Evolutionary conservation across 2,113 vertebrate genomes (phyloP), one percentile per base, ranked within the genome.

Genomic region (Ailuropoda melanoleuca): DNA sequence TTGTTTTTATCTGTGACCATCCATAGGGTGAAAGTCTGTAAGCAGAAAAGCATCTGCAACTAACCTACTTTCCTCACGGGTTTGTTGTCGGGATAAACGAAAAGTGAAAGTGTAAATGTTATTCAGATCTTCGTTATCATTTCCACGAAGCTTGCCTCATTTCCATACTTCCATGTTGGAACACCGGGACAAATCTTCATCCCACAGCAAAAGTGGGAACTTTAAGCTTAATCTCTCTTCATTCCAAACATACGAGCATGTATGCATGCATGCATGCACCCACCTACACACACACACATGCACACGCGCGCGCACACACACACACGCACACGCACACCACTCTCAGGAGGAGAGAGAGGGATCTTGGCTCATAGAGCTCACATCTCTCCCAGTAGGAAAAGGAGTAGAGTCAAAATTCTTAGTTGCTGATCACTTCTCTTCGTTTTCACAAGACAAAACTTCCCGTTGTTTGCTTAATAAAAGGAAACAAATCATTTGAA

Each of bases 401-500:
- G 17, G 31, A 34, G 29, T 15, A 53, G 23, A 64, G 62, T 60
- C 39, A 84, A 75, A 89, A 90, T 58, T 89, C 39, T 18, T 46
- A 29, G 17, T 48, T 90, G 56, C n/a, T 56, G 15, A 77, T 55
- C 74, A 77, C 13, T n/a, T 56, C 48, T 60, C 29, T 92, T 96
- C 62, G 43, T 91, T 93, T 93, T 68, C 83, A 55, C 64, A 84
- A 78, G 50, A 46, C 95, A 83, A 93, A 17, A 92, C 34, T 43
- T 92, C 6, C 24, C 17, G 46, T 56, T n/a, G 23, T 77, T 96
- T 96, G 50, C 83, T 85, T 97, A 62, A 48, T 58, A 86, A 68
- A 97, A 90, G 77, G 58, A 72, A 95, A 53, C 53, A 78, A 93
- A 48, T 88, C 24, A 85, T 13, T 77, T 92, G 84, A 90, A 60